Percentiles rank a stretch among this genome's conserved stretches.
Evolutionary conservation across 2,113 vertebrate species (phyloP).

Genomic region (Leptodactylus fuscus): DNA sequence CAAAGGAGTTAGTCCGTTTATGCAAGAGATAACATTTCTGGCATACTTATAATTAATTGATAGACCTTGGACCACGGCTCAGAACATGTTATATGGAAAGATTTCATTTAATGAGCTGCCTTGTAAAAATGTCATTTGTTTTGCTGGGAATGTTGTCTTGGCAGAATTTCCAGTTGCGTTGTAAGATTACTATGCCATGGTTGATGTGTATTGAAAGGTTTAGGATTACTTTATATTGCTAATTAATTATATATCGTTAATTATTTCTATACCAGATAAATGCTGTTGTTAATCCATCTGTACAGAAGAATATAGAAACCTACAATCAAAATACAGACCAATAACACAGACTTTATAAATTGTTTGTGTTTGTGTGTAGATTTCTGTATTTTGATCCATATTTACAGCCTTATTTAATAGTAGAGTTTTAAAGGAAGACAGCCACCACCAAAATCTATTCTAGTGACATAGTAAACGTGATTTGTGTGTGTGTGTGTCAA

Average conservation of each 20-base stretch:
- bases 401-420: too few relatives aligned
- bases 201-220: background rate
- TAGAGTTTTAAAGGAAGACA: too few relatives aligned
- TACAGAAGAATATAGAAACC: too few relatives aligned
- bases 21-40: slow-evolving; percentile 19
- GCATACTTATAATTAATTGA: slow-evolving; percentile 47
- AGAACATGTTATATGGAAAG: slow-evolving; percentile 22
- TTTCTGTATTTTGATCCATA: too few relatives aligned
- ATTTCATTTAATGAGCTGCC: slow-evolving; percentile 50
- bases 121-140: slow-evolving; percentile 42
- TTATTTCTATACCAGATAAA: background rate
- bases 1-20: slow-evolving; percentile 3
- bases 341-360: too few relatives aligned
- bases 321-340: too few relatives aligned
- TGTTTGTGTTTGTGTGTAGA: too few relatives aligned
- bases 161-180: slow-evolving; percentile 7
- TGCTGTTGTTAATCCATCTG: too few relatives aligned
- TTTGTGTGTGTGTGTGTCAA: too few relatives aligned
- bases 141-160: slow-evolving; percentile 4
- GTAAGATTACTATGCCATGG: background rate
- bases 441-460: too few relatives aligned
- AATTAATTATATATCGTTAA: background rate
- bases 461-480: too few relatives aligned
- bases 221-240: background rate
- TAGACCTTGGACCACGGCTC: slow-evolving; percentile 25